Evolutionary conservation across 2,888 invertebrate species (phyloP).

Genomic region (Penaeus monodon): DNA sequence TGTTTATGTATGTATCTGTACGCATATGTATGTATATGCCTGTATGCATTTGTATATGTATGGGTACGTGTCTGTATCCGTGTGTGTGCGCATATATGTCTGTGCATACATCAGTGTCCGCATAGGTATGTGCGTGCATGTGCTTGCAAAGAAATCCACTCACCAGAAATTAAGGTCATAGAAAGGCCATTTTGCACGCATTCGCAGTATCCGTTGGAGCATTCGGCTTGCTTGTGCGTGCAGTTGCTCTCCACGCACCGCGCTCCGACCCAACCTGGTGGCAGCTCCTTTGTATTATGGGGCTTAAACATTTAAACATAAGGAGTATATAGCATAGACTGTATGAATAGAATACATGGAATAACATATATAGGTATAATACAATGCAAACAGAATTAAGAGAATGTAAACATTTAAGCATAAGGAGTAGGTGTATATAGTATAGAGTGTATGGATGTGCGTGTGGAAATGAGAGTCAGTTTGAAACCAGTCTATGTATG

Average conservation of each 20-base stretch:
- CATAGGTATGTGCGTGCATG: neutral
- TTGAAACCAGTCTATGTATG: no score
- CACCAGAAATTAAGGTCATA: slow-evolving; percentile 31
- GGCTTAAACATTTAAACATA: no score
- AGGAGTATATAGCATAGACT: no score
- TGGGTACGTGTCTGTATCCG: neutral
- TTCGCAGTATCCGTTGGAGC: slow-evolving; percentile 21
- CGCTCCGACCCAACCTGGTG: slow-evolving; percentile 41
- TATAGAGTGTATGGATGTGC: no score
- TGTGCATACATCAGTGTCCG: neutral
- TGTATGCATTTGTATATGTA: neutral
- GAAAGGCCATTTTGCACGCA: slow-evolving; percentile 30
- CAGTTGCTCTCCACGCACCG: neutral
- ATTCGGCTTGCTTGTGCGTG: slow-evolving; percentile 3
- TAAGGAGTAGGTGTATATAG: no score
- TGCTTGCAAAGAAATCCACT: neutral
- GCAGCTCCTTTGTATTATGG: no score
- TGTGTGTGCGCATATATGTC: neutral
- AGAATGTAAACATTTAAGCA: no score
- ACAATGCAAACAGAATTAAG: no score
- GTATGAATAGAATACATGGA: no score
- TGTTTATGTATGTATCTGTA: neutral
- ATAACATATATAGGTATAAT: no score
- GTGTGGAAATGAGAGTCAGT: no score
- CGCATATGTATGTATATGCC: no score